Percentiles rank a stretch among this genome's conserved stretches.
Evolutionary conservation across 2,888 invertebrate genomes (phyloP).

Genomic region (Cyclophora albipunctata): DNA sequence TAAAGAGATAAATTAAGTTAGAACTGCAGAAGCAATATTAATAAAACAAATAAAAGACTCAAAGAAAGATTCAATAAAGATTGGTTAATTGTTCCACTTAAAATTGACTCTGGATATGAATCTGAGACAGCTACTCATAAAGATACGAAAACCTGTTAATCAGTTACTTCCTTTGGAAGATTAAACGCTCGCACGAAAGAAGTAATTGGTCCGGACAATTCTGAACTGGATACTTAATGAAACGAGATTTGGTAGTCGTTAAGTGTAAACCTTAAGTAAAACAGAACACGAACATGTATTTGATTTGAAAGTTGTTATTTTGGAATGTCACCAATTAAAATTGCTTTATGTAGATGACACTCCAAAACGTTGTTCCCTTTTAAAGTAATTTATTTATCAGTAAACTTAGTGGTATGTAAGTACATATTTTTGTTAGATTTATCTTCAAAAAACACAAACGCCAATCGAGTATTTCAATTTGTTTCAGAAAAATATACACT

Average conservation of each 20-base stretch:
- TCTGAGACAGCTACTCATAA: conserved; percentile 41
- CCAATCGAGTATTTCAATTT: too few relatives aligned
- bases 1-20: too few relatives aligned
- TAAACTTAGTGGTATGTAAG: too few relatives aligned
- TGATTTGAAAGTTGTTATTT: conserved; percentile 15
- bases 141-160: conserved; percentile 55
- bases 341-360: not conserved
- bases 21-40: too few relatives aligned
- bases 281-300: conserved; percentile 7
- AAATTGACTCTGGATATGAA: conserved; percentile 34
- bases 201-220: conserved; percentile 45
- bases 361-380: too few relatives aligned
- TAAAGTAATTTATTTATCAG: too few relatives aligned
- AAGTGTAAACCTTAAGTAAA: conserved; percentile 13
- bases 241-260: conserved; percentile 33
- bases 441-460: too few relatives aligned
- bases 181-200: conserved; percentile 46
- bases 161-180: conserved; percentile 50
- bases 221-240: conserved; percentile 37
- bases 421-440: too few relatives aligned
- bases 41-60: too few relatives aligned
- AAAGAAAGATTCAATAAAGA: conserved; percentile 8
- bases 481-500: too few relatives aligned
- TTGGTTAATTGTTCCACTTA: conserved; percentile 33
- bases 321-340: conserved; percentile 9